Evolutionary conservation across 2,113 vertebrate species (phyloP), one percentile per base, ranked within the genome.

Genomic region (Tetrao urogallus): DNA sequence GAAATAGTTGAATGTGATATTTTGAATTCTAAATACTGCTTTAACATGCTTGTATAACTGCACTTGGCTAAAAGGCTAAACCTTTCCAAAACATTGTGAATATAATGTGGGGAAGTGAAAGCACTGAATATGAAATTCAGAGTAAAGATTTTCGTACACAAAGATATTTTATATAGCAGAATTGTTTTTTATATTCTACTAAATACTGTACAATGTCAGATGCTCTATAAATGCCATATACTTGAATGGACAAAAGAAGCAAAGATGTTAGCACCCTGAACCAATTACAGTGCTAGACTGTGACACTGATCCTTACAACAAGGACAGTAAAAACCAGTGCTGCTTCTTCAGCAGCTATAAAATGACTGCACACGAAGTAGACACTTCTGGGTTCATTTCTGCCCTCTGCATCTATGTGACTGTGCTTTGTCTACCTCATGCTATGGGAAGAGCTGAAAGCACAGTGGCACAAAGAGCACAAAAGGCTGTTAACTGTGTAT

Each of bases 381-480:
- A 79, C 40, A 58, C 18, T 52, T 48, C 36, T 72, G 36, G 64
- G 66, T 42, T 90, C 54, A 45, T 50, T 89, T 78, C 40, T 87
- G 67, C 14, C 38, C 77, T 90, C 86, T 42, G 52, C 61, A 45
- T 43, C n/a, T 76, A 0, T 32, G 12, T 28, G 30, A 75, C 30
- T 16, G 54, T 66, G 54, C 81, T 88, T 87, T 90, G 60, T 61
- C 86, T 65, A 25, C 13, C 57, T 54, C 40, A 10, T 43, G 70
- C 81, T 69, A 48, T 2, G 32, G 63, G 40, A 86, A 65, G 42
- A 75, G 25, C 1, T 4, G 81, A 84, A 67, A 69, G 52, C 83
- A 81, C 73, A 65, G 86, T 19, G 27, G 61, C 78, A 94, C 74
- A 91, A 78, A 82, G 84, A 91, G 76, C 71, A 92, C 71, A 92